Base-by-base conservation (phyloP, 2,888 invertebrate genomes). In the Anthophora plumipes region DNA sequence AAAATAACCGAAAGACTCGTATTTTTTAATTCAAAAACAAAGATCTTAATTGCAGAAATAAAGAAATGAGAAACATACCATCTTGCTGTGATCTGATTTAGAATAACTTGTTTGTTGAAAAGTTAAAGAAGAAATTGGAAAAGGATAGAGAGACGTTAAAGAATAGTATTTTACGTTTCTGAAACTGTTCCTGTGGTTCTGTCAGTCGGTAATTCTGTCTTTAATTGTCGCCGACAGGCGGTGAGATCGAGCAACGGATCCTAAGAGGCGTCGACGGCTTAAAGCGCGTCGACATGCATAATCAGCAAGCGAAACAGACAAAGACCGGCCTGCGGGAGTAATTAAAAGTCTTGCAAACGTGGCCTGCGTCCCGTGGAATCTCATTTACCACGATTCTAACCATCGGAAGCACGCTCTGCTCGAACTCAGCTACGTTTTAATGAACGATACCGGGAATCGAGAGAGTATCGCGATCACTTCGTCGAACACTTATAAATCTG, bases 321-420 rank as follows among this genome's bases (percentile, higher is more conserved):
- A 61, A 54, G 46, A 41, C 17, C 37, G 11, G 39, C 25, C 50
- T 25, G 39, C 39, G 46, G 59, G 20, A 61, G 67, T 70, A 76
- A 80, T 80, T 80, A 80, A 76, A 76, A 80, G 79, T 71, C 70
- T 61, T 25, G 64, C 39, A 55, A 60, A 64, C 64, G 52, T 12
- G 46, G 48, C 43, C 57, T 54, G 37, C 31, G 48, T 12, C 31
- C 66, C 31, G 50, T 39, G 59, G 25, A 76, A 71, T 80, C 67
- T 80, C 76, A 76, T 80, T 71, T 60, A 55, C 37, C 48, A 31
- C 43, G 79, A 76, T 71, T 55, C 41, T 66, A n/a, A 31, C n/a
- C 25, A 20, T 3, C 31, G 39, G 55, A 57, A 17, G 68, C 61
- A 31, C 54, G 73, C 46, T 25, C 63, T 8, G 22, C 31, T 66